These are phyloP conservation scores for Theonella swinhoei DNA, from an alignment of 37 sponge, comb jelly and placozoan species.

Conservation along the genomic window DNA sequence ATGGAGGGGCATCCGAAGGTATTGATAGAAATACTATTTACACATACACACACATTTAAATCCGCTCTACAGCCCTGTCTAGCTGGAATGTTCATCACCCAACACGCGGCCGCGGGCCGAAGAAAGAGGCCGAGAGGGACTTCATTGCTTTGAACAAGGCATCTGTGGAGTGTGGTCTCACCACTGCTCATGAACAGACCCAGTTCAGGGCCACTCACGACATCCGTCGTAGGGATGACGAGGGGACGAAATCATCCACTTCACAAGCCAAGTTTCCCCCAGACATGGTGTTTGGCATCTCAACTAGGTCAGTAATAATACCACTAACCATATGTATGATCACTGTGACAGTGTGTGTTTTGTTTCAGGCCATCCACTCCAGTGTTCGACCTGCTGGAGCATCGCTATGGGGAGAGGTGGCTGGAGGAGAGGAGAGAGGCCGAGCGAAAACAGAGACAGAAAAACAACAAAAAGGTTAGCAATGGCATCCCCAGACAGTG, in stretches of 20 bases:
- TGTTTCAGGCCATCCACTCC: conserved; percentile 93
- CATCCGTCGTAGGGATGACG: conserved; percentile 57
- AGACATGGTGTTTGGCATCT: conserved; percentile 81
- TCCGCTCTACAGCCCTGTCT: conserved; percentile 52
- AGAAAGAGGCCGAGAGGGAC: conserved; percentile 65
- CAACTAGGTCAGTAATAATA: conserved; percentile 67
- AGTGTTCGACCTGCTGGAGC: conserved; percentile 76
- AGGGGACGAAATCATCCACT: background rate
- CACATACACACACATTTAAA: background rate
- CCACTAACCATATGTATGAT: no score
- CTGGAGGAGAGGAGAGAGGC: conserved; percentile 56
- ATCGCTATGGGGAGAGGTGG: conserved; percentile 86
- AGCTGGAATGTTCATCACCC: conserved; percentile 57
- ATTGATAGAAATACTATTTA: conserved; percentile 1
- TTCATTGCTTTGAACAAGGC: conserved; percentile 83
- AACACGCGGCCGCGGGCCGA: background rate
- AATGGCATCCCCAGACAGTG: no score
- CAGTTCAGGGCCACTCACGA: conserved; percentile 88
- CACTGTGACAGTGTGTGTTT: no score
- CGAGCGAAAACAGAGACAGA: conserved; percentile 40
- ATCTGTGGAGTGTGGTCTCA: conserved; percentile 78
- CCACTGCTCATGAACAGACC: conserved; percentile 88
- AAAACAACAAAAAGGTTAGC: conserved; percentile 52
- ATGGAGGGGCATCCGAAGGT: conserved; percentile 83
- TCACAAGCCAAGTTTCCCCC: conserved; percentile 20